A percentile compares a stretch with the other conserved stretches of the same genome.
Conservation (phyloP, 2,113 vertebrate genomes). For the Charadrius vociferus region DNA sequence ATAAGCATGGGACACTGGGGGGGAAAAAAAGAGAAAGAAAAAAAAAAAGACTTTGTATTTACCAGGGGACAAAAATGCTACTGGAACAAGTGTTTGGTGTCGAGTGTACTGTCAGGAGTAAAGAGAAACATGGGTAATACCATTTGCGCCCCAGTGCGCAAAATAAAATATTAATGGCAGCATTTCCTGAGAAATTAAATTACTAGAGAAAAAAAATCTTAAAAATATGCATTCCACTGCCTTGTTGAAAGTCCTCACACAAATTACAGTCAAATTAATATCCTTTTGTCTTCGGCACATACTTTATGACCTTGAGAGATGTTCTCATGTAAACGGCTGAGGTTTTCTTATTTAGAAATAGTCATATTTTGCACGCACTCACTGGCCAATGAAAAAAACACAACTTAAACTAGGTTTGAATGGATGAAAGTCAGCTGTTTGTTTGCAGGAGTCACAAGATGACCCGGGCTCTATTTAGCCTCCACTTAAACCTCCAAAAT, state of each 20-base stretch:
- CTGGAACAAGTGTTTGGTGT: slow-evolving; percentile 1
- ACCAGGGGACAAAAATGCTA: slow-evolving; percentile 10
- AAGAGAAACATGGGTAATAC: slow-evolving; percentile 24
- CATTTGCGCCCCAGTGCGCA: slow-evolving; percentile 11
- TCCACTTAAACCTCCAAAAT: not conserved
- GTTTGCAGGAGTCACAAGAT: not conserved
- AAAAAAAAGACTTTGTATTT: not conserved
- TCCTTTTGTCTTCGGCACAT: slow-evolving; percentile 6
- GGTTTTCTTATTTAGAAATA: not conserved
- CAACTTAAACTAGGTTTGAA: not conserved
- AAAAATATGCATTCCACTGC: not conserved
- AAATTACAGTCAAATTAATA: slow-evolving; percentile 46
- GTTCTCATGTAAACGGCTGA: not conserved
- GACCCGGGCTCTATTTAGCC: not conserved
- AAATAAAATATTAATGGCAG: slow-evolving; percentile 61
- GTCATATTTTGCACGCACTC: not conserved
- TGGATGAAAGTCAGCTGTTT: not conserved
- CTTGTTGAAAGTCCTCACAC: slow-evolving; percentile 24
- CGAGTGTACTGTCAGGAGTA: not conserved
- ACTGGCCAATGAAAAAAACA: not conserved
- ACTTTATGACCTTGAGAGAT: slow-evolving; percentile 42
- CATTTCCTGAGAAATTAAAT: slow-evolving; percentile 57
- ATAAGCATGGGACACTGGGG: not conserved
- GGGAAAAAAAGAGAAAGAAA: not conserved
- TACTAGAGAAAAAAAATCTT: not conserved